Percentiles rank a stretch among this genome's conserved stretches.
Evolutionary conservation across 2,888 invertebrate species (phyloP).

Genomic region (Heliconius sara): DNA sequence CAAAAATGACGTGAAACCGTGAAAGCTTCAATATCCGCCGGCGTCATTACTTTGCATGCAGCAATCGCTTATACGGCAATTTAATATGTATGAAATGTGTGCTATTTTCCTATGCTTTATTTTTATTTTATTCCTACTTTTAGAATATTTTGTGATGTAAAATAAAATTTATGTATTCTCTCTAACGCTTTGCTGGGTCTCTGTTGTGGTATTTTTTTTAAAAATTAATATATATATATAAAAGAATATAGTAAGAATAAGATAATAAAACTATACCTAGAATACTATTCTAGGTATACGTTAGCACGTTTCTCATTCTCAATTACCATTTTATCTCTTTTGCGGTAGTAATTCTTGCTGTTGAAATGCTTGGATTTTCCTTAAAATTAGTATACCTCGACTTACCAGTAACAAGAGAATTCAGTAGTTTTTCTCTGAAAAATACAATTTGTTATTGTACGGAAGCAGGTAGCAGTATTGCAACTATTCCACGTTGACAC

Average conservation of each 20-base stretch:
- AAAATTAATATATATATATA: neutral
- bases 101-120: slow-evolving; percentile 40
- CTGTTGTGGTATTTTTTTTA: neutral
- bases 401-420: neutral
- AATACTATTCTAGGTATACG: no score
- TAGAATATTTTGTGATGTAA: slow-evolving; percentile 26
- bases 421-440: neutral
- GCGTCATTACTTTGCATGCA: slow-evolving; percentile 46
- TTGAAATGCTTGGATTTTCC: neutral
- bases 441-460: neutral
- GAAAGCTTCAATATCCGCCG: slow-evolving; percentile 42
- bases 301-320: neutral
- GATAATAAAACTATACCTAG: neutral
- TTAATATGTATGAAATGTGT: slow-evolving; percentile 45
- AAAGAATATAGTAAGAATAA: neutral
- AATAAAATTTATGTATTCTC: slow-evolving; percentile 20
- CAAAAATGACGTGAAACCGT: slow-evolving; percentile 26
- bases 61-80: slow-evolving; percentile 46
- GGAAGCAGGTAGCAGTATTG: no score
- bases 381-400: neutral
- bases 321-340: neutral
- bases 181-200: slow-evolving; percentile 2
- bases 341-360: neutral
- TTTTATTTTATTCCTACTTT: slow-evolving; percentile 40
- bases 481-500: no score